A percentile compares a stretch with the other conserved stretches of the same genome.
Evolutionary conservation across 2,888 invertebrate genomes (phyloP).

Genomic region (Synergus itoensis): DNA sequence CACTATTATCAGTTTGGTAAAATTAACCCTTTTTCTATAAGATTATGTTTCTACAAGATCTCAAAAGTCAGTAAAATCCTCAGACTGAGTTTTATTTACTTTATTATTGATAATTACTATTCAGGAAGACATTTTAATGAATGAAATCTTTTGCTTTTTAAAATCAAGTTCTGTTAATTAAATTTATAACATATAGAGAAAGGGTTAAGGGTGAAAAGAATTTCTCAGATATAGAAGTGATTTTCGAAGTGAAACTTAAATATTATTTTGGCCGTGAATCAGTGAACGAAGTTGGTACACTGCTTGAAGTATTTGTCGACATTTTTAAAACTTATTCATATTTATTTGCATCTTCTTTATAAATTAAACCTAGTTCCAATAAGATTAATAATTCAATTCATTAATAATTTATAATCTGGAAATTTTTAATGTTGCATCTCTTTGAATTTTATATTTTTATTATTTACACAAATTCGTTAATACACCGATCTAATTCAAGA

Average conservation of each 20-base stretch:
- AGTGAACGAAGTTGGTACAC: background rate
- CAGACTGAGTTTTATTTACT: background rate
- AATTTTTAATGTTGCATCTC: background rate
- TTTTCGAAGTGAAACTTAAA: background rate
- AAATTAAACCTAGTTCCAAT: too few species aligned
- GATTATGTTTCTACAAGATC: background rate
- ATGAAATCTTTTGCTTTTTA: background rate
- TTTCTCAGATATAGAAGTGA: background rate
- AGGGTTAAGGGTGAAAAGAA: background rate
- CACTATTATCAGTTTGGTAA: background rate
- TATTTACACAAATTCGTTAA: background rate
- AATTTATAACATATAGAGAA: background rate
- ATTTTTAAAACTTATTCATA: background rate
- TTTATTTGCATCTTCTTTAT: background rate
- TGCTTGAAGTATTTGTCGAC: background rate
- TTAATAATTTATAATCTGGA: background rate
- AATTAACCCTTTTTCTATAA: slow-evolving; percentile 29
- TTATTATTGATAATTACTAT: slow-evolving; percentile 7
- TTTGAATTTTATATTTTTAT: background rate
- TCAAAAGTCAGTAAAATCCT: background rate
- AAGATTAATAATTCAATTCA: too few species aligned
- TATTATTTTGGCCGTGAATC: background rate
- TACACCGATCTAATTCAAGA: background rate
- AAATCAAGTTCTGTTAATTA: background rate
- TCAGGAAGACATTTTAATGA: slow-evolving; percentile 21